Base-by-base conservation (phyloP, 2,113 vertebrate genomes). In the Rhynchopsitta pachyrhyncha region DNA sequence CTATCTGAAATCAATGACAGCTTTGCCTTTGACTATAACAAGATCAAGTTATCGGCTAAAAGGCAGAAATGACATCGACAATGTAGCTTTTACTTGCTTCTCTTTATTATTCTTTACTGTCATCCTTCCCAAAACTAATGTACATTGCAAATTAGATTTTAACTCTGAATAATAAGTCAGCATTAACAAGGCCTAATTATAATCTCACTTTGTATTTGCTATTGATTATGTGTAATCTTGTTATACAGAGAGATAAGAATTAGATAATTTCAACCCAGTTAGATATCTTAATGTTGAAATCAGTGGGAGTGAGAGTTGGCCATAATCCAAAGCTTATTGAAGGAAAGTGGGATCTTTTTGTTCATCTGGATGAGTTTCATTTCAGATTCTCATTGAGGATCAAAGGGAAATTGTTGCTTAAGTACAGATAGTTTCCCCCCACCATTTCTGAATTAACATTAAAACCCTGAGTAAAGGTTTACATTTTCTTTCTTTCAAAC, bases 111-210 rank as follows among this genome's bases (percentile, higher is more conserved):
- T 83, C 76, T 75, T 29, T 75, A 15, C 13, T 88, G 64, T 74
- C 47, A 88, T 77, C 39, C 24, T 86, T 81, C 50, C 46, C 39
- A 52, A 95, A 88, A 78, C 50, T 60, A 77, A 80, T 70, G 25
- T 77, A 42, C 37, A 57, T 84, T 95, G 44, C 46, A 97, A 91
- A 96, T 95, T 60, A 86, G 75, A 76, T 86, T 95, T 90, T 91
- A 92, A 86, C 83, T 94, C 86, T 86, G 80, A 93, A 93, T 92
- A 93, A 82, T 86, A 92, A 93, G 4, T 88, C 52, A 75, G 17
- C 22, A 64, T 84, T 95, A 91, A 49, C 69, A 69, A 86, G 62
- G 44, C 28, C 82, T 94, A 86, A 93, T 88, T 94, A 64, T 75
- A 88, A 93, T 89, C 57, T 88, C 57, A 66, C 52, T 86, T 93